These are phyloP conservation scores for Hylaea fasciaria DNA, from an alignment of 2,888 invertebrate genomes.

Conservation along the genomic window DNA sequence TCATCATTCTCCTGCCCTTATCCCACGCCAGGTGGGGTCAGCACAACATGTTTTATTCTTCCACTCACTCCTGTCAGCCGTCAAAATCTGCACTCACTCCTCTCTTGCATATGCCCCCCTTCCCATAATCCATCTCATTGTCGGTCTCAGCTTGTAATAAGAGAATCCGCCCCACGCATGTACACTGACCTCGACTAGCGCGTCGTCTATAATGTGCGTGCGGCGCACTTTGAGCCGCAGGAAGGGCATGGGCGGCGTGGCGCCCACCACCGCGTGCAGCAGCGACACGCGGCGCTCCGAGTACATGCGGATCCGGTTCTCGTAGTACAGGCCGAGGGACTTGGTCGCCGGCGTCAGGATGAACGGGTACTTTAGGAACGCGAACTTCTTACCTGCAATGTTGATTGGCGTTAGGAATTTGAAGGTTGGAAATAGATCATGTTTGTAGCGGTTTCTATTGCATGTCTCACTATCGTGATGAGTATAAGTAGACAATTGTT, in stretches of 20 bases:
- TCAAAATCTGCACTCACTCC: too few species aligned
- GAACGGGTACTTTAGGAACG: conserved; percentile 96
- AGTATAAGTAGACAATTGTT: too few species aligned
- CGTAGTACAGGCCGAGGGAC: conserved; percentile 95
- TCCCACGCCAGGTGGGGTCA: too few species aligned
- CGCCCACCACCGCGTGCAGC: conserved; percentile 93
- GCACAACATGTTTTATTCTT: too few species aligned
- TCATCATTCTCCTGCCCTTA: too few species aligned
- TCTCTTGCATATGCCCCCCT: too few species aligned
- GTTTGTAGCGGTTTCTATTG: too few species aligned
- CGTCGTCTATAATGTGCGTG: conserved; percentile 95
- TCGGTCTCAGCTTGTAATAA: too few species aligned
- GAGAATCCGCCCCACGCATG: too few species aligned
- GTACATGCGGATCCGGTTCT: conserved; percentile 97
- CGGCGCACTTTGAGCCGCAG: conserved; percentile 92
- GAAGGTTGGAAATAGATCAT: not conserved
- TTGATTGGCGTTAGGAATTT: not conserved
- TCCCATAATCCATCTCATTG: too few species aligned
- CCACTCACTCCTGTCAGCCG: too few species aligned
- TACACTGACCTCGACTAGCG: conserved; percentile 90
- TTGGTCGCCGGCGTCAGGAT: conserved; percentile 96
- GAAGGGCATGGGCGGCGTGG: conserved; percentile 92
- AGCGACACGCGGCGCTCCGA: conserved; percentile 95
- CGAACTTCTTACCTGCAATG: conserved; percentile 87
- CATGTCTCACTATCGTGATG: too few species aligned